Evolutionary conservation across 2,888 invertebrate genomes (phyloP).

Genomic region (Tubulanus polymorphus): DNA sequence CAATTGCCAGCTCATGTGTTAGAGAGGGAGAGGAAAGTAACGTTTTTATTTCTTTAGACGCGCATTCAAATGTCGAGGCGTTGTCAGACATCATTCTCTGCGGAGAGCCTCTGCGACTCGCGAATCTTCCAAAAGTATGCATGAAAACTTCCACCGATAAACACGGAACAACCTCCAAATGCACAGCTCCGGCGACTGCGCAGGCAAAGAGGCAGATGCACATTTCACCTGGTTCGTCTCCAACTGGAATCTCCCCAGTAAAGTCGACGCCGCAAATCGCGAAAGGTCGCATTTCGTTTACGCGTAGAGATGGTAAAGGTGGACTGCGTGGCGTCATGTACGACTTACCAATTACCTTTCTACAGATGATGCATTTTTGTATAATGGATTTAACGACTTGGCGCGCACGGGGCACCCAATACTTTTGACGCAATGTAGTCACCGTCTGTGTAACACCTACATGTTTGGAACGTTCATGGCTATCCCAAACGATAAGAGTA

Average conservation of each 20-base stretch:
- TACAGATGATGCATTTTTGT: conserved; percentile 1
- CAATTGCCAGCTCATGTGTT: no score
- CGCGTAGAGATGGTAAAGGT: neutral
- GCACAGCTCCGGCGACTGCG: neutral
- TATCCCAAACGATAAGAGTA: neutral
- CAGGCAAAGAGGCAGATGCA: conserved; percentile 4
- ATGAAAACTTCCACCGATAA: neutral
- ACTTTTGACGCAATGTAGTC: neutral
- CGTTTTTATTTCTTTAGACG: neutral
- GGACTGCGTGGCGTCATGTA: neutral
- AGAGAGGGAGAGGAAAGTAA: no score
- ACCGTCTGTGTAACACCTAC: neutral
- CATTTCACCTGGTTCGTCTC: neutral
- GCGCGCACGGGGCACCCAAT: neutral
- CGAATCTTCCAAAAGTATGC: neutral
- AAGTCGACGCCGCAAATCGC: neutral
- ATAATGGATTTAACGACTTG: neutral
- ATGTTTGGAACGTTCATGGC: neutral
- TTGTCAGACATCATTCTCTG: conserved; percentile 2
- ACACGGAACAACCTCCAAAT: neutral
- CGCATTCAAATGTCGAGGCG: conserved; percentile 2
- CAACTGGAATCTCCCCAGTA: neutral
- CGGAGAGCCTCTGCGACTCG: neutral
- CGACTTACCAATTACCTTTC: neutral
- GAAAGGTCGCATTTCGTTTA: conserved; percentile 1